These are phyloP conservation scores for Stratiomys singularior DNA, from an alignment of 2,888 invertebrate genomes.

Conservation along the genomic window DNA sequence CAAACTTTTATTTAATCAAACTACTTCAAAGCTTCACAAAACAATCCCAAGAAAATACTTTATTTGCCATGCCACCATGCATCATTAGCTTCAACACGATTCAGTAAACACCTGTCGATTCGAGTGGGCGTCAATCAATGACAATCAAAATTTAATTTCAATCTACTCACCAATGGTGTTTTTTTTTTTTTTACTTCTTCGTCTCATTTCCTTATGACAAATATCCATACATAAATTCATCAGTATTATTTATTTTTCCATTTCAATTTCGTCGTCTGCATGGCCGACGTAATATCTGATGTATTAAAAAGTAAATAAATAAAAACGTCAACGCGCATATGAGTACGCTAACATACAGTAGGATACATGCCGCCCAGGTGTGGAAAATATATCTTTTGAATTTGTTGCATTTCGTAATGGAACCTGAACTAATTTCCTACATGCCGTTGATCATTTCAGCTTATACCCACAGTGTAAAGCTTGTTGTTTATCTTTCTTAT, in stretches of 20 bases:
- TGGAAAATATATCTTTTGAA: slow-evolving; percentile 27
- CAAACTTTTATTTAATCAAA: too few species aligned
- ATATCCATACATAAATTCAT: not conserved
- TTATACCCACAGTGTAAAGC: too few species aligned
- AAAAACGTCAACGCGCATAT: not conserved
- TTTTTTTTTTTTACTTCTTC: too few species aligned
- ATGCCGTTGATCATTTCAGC: not conserved
- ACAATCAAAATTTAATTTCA: slow-evolving; percentile 51
- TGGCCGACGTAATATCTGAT: not conserved
- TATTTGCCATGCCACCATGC: not conserved
- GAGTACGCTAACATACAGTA: not conserved
- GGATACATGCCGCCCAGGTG: slow-evolving; percentile 13
- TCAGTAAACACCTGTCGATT: slow-evolving; percentile 48
- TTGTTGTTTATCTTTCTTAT: too few species aligned
- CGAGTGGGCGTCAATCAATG: slow-evolving; percentile 57
- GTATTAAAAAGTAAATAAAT: not conserved
- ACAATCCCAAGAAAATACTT: not conserved
- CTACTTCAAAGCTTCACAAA: too few species aligned
- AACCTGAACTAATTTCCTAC: slow-evolving; percentile 33
- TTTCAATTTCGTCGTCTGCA: slow-evolving; percentile 29
- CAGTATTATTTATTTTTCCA: slow-evolving; percentile 11
- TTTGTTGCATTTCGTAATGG: slow-evolving; percentile 24
- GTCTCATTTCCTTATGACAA: slow-evolving; percentile 8
- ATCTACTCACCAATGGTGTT: not conserved
- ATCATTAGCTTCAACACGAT: not conserved